phyloP scores from a whole-genome alignment of 1,140 invertebrate species.

The Rhyacophila brunnea region DNA sequence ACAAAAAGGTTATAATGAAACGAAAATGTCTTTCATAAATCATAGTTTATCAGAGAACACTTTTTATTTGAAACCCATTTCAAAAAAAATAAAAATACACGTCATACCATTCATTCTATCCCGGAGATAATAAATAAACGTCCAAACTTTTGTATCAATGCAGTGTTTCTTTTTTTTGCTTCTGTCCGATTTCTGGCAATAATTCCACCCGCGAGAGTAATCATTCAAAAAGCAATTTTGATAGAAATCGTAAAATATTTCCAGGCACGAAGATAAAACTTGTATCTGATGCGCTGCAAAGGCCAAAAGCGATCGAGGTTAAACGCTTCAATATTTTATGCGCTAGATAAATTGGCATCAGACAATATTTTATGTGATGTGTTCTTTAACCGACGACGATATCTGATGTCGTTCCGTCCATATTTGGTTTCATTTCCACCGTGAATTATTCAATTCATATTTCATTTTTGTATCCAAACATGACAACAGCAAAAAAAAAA shows the following conservation, averaged over 20 bases:
- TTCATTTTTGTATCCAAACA: no score
- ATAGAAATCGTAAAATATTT: conserved; percentile 27
- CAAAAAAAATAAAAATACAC: no score
- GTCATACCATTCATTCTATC: no score
- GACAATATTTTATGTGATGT: background rate
- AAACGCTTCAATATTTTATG: conserved; percentile 11
- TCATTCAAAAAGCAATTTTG: conserved; percentile 27
- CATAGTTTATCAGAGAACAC: no score
- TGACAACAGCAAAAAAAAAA: no score
- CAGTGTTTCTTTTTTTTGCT: background rate
- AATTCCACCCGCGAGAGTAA: conserved; percentile 24
- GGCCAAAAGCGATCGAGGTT: background rate
- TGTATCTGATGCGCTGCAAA: conserved; percentile 9
- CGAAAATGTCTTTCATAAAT: background rate
- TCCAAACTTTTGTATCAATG: background rate
- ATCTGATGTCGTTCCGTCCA: no score
- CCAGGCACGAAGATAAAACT: conserved; percentile 8
- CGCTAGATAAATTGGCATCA: conserved; percentile 3
- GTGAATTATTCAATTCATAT: no score
- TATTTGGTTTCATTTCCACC: no score
- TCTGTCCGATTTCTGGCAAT: conserved; percentile 13
- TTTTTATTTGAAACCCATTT: no score
- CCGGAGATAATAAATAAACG: no score
- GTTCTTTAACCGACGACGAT: background rate
- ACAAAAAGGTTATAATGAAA: conserved; percentile 17